Evolutionary conservation across 2,113 vertebrate species (phyloP), one percentile per base, ranked within the genome.

Genomic region (Rhadina sibilatrix): DNA sequence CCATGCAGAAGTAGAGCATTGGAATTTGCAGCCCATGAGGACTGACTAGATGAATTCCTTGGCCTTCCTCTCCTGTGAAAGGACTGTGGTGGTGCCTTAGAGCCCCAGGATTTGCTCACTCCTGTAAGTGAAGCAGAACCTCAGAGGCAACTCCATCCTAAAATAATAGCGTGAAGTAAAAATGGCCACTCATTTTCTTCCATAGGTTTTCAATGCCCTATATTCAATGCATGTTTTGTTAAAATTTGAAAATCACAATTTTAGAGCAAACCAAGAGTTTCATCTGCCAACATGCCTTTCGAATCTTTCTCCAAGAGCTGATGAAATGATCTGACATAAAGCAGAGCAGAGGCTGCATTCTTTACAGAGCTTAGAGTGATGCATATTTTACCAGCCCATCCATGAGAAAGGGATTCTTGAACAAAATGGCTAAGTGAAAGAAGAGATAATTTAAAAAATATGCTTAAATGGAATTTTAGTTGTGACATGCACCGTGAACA

Each of bases 311-410:
- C 77, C 66, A 76, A 75, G 65, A 89, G 77, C 61, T 79, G 92
- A 90, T 94, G 91, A 96, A 95, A 94, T 86, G 35, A 83, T 50
- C 79, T 93, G 90, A 95, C 75, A 93, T 54, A 90, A 94, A 91
- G 78, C 93, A 93, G 95, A 96, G 66, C 84, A 91, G 78, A 89
- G 54, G 20, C 63, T 88, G 30, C 85, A 74, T 94, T 94, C 87
- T 91, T 95, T 72, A 65, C 42, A 91, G 52, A 78, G 49, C 44
- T 84, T 83, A 72, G 54, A 76, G 78, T 65, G 63, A 85, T 93
- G 38, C n/a, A 15, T 90, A 66, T 68, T 93, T 96, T 72, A 90
- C 60, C 42, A 80, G 61, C 35, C 79, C 59, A 78, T 77, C 90
- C 92, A 78, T 83, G 64, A 93, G 54, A 90, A 88, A 76, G 47